Evolutionary conservation across 2,888 invertebrate genomes (phyloP), one percentile per base, ranked within the genome.

Genomic region (Macrophya alboannulata): DNA sequence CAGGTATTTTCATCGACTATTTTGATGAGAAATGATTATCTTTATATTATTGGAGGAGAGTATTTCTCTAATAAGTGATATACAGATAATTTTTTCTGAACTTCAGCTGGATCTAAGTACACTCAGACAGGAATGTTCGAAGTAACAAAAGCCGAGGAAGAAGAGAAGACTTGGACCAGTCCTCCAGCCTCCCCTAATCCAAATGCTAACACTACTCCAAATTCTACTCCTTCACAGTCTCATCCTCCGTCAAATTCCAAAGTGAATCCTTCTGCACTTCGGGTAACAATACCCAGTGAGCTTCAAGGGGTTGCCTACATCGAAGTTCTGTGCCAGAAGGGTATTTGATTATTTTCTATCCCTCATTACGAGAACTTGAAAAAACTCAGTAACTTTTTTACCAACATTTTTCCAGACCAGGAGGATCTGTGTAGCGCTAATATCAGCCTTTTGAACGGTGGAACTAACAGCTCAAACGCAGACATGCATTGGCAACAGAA

Each of bases 221-320:
- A 94, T 86, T 91, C 92, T 8, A 87, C 89, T 40, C 87, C 93
- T 48, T 92, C 93, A 17, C 93, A 93, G 43, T 91, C 93, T 31
- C 92, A 94, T 45, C 91, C 93, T 83, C 94, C 96, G 0, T 94
- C 95, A 0, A 90, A 88, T 6, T 95, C 96, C 0, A 96, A 96
- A 91, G 94, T 94, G 3, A 95, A 94, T 83, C 83, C 92, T 15
- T 98, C 98, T 2, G 97, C 98, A 0, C 94, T 99, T 74, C 95
- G 98, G 79, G 99, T 99, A 9, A 97, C 97, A 10, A 98, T 99
- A 62, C 99, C 99, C 0, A 97, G 98, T 9, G 99, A 99, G 93
- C 94, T 99, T 85, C 98, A 99, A 93, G 99, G 99, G 1, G 98
- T 98, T 17, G 99, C 99, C 0, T 99, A 99, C 92, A 99, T 99